These are phyloP conservation scores for Aphaenogaster rudis DNA, from an alignment of 1,140 invertebrate genomes.

Conservation along the genomic window DNA sequence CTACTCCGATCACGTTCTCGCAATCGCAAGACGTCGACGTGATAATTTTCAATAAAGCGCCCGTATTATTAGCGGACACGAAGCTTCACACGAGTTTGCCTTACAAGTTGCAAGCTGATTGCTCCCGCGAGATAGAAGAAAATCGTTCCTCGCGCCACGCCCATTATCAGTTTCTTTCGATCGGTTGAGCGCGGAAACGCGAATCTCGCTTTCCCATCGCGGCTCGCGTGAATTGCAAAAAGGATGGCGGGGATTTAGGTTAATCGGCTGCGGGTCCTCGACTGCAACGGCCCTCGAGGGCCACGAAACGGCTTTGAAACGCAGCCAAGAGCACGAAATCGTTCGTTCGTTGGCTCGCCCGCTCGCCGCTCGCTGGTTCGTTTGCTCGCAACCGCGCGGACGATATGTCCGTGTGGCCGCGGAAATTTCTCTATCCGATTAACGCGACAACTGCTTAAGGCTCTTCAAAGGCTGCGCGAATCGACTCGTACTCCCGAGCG, in stretches of 20 bases:
- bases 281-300: constrained; percentile 50
- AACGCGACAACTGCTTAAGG: constrained; percentile 48
- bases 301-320: constrained; percentile 56
- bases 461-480: constrained; percentile 44
- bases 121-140: constrained; percentile 43
- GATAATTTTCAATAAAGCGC: constrained; percentile 43
- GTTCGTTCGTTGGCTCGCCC: background rate
- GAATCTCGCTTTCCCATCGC: constrained; percentile 59
- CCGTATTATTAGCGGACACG: constrained; percentile 31
- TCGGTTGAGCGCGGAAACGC: constrained; percentile 37
- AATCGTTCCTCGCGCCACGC: constrained; percentile 45
- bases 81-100: constrained; percentile 1
- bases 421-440: constrained; percentile 62
- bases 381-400: constrained; percentile 18
- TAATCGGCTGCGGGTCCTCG: constrained; percentile 62
- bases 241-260: constrained; percentile 57
- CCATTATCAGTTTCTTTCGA: constrained; percentile 57
- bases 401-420: background rate
- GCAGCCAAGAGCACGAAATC: constrained; percentile 58
- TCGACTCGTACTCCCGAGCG: constrained; percentile 23
- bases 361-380: background rate
- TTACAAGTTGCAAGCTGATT: constrained; percentile 12
- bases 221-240: constrained; percentile 57
- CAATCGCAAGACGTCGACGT: background rate
- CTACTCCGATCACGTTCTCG: background rate